Evolutionary conservation across 2,113 vertebrate genomes (phyloP).

Genomic region (Chaetura pelagica): DNA sequence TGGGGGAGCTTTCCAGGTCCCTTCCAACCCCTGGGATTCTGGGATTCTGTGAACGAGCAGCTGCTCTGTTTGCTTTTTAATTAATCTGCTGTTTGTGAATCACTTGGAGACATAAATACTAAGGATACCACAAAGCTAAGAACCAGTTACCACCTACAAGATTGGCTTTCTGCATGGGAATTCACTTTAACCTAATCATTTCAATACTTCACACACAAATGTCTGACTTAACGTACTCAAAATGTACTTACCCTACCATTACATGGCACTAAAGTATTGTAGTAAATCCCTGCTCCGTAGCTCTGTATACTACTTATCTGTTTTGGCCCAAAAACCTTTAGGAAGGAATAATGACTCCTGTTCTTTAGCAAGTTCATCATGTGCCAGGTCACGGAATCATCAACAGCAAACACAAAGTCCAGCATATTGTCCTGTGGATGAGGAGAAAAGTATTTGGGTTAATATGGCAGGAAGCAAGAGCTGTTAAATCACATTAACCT

Average conservation of each 20-base stretch:
- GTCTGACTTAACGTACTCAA: background rate
- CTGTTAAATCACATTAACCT: background rate
- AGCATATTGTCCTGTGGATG: constrained; percentile 87
- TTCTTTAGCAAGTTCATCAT: constrained; percentile 91
- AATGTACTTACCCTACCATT: constrained; percentile 84
- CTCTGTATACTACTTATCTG: constrained; percentile 85
- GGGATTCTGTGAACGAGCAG: too few species aligned
- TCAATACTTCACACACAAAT: background rate
- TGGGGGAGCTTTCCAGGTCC: too few species aligned
- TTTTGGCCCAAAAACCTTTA: constrained; percentile 89
- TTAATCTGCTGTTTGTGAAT: background rate
- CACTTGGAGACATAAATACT: background rate
- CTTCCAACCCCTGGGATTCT: too few species aligned
- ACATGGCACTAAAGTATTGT: constrained; percentile 88
- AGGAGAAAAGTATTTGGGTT: background rate
- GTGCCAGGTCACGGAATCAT: constrained; percentile 91
- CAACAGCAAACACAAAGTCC: constrained; percentile 93
- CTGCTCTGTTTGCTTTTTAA: background rate
- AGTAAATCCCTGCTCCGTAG: constrained; percentile 91
- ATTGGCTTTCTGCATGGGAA: background rate
- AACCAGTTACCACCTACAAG: background rate
- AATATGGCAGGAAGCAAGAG: background rate
- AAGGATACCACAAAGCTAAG: background rate
- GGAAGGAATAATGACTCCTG: constrained; percentile 90
- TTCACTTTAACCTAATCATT: background rate